Evolutionary conservation across 2,797 vertebrate species (phyloP).

Genomic region (Oreochromis mossambicus): DNA sequence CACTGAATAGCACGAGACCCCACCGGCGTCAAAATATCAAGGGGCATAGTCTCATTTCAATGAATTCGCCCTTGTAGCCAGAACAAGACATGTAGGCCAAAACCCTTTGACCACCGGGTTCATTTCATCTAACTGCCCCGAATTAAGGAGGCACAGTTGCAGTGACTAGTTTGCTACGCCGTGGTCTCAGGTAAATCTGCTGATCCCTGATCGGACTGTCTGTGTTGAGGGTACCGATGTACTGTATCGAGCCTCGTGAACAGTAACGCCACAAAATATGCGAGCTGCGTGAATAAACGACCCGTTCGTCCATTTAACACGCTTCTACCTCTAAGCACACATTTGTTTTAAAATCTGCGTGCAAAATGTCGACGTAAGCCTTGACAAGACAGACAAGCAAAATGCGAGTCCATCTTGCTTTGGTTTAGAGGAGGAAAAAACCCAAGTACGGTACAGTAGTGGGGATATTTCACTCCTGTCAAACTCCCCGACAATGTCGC

Average conservation of each 20-base stretch:
- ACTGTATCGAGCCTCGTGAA: background rate
- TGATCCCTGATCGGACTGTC: constrained; percentile 59
- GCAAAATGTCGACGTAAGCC: constrained; percentile 91
- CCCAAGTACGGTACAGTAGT: constrained; percentile 74
- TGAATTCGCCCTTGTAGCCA: constrained; percentile 47
- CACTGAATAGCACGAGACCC: constrained; percentile 8
- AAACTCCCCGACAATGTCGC: constrained; percentile 72
- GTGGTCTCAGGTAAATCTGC: constrained; percentile 77
- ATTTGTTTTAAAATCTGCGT: constrained; percentile 78
- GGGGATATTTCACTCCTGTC: constrained; percentile 80
- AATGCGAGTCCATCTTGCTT: constrained; percentile 98
- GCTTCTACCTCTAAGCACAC: constrained; percentile 21
- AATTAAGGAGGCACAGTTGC: constrained; percentile 7
- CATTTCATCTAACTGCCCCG: background rate
- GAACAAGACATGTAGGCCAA: constrained; percentile 49
- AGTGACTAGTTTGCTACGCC: constrained; percentile 37
- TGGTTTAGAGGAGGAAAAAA: constrained; percentile 68
- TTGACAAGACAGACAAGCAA: constrained; percentile 88
- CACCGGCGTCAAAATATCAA: constrained; percentile 34
- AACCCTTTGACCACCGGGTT: constrained; percentile 45
- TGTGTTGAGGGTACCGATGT: constrained; percentile 23
- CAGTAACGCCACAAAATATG: background rate
- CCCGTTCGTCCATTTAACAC: background rate
- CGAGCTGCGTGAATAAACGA: background rate
- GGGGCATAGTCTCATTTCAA: constrained; percentile 55